Conservation (phyloP, 2,888 invertebrate genomes). For the Oasisia sp. region DNA sequence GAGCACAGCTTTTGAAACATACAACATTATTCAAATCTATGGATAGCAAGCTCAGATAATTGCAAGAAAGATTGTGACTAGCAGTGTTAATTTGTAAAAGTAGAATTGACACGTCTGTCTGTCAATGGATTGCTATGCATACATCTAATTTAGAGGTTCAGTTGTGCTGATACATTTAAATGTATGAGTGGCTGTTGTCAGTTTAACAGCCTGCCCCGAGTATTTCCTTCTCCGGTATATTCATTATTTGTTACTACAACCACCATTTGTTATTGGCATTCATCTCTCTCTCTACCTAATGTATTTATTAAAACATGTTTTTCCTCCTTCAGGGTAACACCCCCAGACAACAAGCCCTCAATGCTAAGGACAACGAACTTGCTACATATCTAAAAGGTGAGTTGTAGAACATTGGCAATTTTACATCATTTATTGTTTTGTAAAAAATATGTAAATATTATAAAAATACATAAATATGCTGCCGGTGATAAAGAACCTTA, state of each 20-base stretch:
- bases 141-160: background rate
- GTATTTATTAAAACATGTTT: background rate
- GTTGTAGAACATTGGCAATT: constrained; percentile 28
- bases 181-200: background rate
- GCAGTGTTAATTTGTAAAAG: too few species aligned
- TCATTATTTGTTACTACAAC: background rate
- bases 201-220: background rate
- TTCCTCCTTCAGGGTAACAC: constrained; percentile 68
- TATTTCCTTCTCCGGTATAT: background rate
- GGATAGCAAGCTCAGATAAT: too few species aligned
- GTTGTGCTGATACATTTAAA: background rate
- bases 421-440: background rate
- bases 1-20: too few species aligned
- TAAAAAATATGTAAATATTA: too few species aligned
- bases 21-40: too few species aligned
- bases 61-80: too few species aligned
- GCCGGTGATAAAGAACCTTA: background rate
- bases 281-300: background rate
- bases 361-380: constrained; percentile 86
- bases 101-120: too few species aligned
- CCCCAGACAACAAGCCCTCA: constrained; percentile 83
- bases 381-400: constrained; percentile 83
- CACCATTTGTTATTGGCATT: background rate
- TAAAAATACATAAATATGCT: background rate
- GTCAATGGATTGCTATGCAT: too few species aligned